These are phyloP conservation scores for Trissolcus basalis DNA, from an alignment of 1,140 invertebrate genomes.

Conservation along the genomic window DNA sequence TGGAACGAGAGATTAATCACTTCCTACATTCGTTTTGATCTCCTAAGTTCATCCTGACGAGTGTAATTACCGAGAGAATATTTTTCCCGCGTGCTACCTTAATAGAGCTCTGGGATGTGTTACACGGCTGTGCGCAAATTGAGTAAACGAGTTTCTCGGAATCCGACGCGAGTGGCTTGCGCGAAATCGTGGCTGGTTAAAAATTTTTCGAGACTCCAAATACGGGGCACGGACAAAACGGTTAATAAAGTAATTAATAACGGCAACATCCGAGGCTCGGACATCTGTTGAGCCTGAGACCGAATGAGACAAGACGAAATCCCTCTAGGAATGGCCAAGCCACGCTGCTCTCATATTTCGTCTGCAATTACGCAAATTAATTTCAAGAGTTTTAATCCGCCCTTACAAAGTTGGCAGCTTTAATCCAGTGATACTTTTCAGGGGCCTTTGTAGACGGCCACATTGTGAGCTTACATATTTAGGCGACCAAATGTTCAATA, in stretches of 20 bases:
- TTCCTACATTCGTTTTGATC: slow-evolving; percentile 48
- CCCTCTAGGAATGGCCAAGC: slow-evolving; percentile 20
- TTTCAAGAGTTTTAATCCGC: slow-evolving; percentile 67
- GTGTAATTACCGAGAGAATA: slow-evolving; percentile 28
- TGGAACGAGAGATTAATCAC: slow-evolving; percentile 36
- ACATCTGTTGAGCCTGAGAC: neutral
- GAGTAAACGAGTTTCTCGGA: slow-evolving; percentile 44
- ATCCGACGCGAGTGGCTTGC: neutral
- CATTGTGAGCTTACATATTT: too few species aligned
- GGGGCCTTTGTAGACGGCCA: too few species aligned
- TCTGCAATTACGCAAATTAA: slow-evolving; percentile 69
- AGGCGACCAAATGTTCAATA: too few species aligned
- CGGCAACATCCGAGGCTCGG: slow-evolving; percentile 15
- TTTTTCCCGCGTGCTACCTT: slow-evolving; percentile 29
- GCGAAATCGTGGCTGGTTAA: neutral
- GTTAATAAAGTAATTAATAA: slow-evolving; percentile 52
- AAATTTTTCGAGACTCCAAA: too few species aligned
- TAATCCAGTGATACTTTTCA: slow-evolving; percentile 57
- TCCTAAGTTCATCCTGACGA: slow-evolving; percentile 37
- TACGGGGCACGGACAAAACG: neutral
- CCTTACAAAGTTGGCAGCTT: slow-evolving; percentile 57
- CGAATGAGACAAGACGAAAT: slow-evolving; percentile 26
- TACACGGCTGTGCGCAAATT: slow-evolving; percentile 40
- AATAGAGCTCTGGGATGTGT: slow-evolving; percentile 31
- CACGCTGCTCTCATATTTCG: slow-evolving; percentile 44